phyloP scores from a whole-genome alignment of 1,140 invertebrate genomes.

The Diuraphis noxia region DNA sequence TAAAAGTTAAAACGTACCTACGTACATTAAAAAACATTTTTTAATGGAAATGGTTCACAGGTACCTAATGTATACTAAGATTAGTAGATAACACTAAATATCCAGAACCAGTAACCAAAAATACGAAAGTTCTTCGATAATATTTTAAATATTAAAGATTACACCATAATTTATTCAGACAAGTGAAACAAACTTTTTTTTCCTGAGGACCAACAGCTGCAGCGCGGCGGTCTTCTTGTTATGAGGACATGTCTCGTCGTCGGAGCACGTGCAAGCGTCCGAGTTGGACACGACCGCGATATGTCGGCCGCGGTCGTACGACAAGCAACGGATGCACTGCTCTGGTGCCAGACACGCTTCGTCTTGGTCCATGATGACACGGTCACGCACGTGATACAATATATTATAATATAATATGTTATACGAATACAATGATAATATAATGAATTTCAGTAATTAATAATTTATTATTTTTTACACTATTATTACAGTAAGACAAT shows the following conservation, averaged over 20 bases:
- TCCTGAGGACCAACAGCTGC: neutral
- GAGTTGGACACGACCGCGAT: constrained; percentile 23
- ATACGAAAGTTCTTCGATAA: no score
- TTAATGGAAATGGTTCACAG: no score
- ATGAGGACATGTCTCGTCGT: constrained; percentile 27
- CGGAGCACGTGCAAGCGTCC: constrained; percentile 11
- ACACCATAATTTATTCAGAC: neutral
- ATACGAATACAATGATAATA: no score
- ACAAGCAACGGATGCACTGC: constrained; percentile 33
- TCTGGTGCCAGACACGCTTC: constrained; percentile 19
- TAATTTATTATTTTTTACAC: neutral
- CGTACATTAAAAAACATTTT: no score
- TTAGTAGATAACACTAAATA: no score
- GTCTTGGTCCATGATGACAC: constrained; percentile 29
- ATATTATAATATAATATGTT: neutral
- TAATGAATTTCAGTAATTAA: no score
- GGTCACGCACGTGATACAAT: neutral
- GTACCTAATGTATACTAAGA: no score
- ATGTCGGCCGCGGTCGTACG: neutral
- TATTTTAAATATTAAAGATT: neutral
- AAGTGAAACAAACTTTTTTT: constrained; percentile 7
- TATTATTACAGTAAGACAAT: neutral
- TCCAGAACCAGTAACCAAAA: no score
- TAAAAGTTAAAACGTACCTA: no score
- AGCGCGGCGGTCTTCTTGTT: neutral